Base-by-base conservation (phyloP, 2,113 vertebrate species). In the Lutjanus erythropterus region DNA sequence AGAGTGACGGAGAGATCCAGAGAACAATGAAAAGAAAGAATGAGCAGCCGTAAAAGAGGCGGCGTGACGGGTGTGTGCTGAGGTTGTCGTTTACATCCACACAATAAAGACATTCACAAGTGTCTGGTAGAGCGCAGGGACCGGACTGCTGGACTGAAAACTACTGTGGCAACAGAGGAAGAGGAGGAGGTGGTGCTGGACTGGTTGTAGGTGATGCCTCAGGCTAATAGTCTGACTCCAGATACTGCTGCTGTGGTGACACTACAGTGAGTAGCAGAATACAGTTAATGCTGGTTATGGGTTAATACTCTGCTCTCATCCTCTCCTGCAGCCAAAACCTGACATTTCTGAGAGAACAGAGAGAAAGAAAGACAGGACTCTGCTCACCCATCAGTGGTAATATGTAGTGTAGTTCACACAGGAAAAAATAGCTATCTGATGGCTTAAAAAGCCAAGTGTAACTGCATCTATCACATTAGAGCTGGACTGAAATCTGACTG, bases 31-130 rank as follows among this genome's bases (percentile, higher is more conserved):
- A 11, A 49, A 56, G 71, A 77, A 52, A 23, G 27, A 72, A 59
- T 18, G 69, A 64, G 68, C 55, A 37, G 70, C 76, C 9, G 11
- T 66, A 64, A 78, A 66, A 52, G 41, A 80, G 56, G 42, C 8
- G 9, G 56, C 9, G 9, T 59, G 68, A 75, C 9, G 16, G 61
- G 49, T 71, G 66, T 83, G 42, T 53, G 70, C 67, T 61, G 71
- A 74, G 47, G 66, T 71, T 80, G 80, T 64, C 27, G 50, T 84
- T 81, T 71, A 83, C 79, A 80, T 85, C 85, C 81, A 85, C 81
- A 88, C 72, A 76, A 77, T 88, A 75, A 81, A 91, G 79, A 92
- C 86, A 92, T 89, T 91, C 88, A 90, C 76, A 35, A 85, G 80
- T 86, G 90, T 91, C 82, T 65, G 53, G 52, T 60, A 70, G 84